Percentiles rank a stretch among this genome's conserved stretches.
Evolutionary conservation across 1,140 invertebrate genomes (phyloP).

Genomic region (Cherax quadricarinatus): DNA sequence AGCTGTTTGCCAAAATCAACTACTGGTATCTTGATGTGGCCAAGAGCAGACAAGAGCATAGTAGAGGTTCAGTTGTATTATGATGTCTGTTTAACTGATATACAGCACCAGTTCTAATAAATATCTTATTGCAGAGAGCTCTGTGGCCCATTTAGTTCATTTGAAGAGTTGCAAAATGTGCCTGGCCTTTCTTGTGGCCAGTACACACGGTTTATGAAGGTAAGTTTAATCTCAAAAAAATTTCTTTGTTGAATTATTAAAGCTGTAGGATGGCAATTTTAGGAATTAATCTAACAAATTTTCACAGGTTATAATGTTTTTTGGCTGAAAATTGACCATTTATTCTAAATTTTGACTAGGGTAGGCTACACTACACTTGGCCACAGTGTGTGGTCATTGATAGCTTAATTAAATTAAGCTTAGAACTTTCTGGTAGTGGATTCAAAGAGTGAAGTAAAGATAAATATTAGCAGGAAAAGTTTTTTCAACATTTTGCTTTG

Average conservation of each 20-base stretch:
- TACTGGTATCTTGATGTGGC: neutral
- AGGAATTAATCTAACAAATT: neutral
- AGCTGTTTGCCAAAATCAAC: neutral
- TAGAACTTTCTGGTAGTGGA: no score
- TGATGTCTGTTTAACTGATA: neutral
- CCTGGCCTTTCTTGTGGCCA: constrained; percentile 32
- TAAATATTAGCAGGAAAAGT: no score
- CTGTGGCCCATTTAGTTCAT: constrained; percentile 39
- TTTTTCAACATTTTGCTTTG: no score
- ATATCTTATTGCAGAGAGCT: constrained; percentile 46
- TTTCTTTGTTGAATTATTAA: neutral
- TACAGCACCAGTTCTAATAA: neutral
- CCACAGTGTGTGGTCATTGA: no score
- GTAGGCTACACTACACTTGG: no score
- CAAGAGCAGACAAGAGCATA: no score
- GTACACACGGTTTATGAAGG: constrained; percentile 46
- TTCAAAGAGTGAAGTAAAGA: no score
- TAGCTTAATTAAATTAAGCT: no score
- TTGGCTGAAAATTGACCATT: neutral
- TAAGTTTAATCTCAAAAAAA: neutral
- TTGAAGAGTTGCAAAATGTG: constrained; percentile 51
- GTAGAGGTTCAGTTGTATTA: neutral
- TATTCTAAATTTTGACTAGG: neutral
- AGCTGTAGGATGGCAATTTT: neutral
- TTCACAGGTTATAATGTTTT: neutral